Evolutionary conservation across 35 echinoderm and acorn worm species (phyloP).

Genomic region (Apostichopus parvimensis): DNA sequence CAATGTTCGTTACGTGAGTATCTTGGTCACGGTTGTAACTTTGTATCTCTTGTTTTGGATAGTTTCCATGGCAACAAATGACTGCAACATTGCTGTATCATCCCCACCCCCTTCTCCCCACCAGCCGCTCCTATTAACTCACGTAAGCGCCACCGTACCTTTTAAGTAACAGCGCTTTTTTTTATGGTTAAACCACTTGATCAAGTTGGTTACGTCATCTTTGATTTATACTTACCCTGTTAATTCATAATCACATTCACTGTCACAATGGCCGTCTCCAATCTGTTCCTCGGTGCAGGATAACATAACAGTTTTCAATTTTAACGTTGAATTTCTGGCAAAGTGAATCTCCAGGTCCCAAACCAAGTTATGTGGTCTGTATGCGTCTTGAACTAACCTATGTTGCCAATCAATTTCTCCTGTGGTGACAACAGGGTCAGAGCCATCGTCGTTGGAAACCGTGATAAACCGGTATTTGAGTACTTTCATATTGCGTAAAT

Average conservation of each 20-base stretch:
- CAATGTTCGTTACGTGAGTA: too few species aligned
- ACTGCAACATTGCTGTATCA: too few species aligned
- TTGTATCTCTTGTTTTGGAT: too few species aligned
- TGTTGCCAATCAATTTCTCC: constrained; percentile 69
- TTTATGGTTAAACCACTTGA: too few species aligned
- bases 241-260: constrained; percentile 59
- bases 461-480: constrained; percentile 73
- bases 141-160: too few species aligned
- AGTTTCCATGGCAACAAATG: too few species aligned
- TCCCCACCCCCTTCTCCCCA: too few species aligned
- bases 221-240: constrained; percentile 61
- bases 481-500: constrained; percentile 49
- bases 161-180: too few species aligned
- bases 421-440: constrained; percentile 59
- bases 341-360: constrained; percentile 53
- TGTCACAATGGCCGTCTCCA: constrained; percentile 75
- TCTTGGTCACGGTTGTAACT: too few species aligned
- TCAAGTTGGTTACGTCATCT: too few species aligned
- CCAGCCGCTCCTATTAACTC: too few species aligned
- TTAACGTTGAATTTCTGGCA: constrained; percentile 61
- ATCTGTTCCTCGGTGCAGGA: constrained; percentile 55
- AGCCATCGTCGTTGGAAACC: constrained; percentile 81
- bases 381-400: constrained; percentile 61
- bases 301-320: constrained; percentile 52
- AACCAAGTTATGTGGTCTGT: constrained; percentile 69